Evolutionary conservation across 1,140 invertebrate genomes (phyloP).

Genomic region (Musca vetustissima): DNA sequence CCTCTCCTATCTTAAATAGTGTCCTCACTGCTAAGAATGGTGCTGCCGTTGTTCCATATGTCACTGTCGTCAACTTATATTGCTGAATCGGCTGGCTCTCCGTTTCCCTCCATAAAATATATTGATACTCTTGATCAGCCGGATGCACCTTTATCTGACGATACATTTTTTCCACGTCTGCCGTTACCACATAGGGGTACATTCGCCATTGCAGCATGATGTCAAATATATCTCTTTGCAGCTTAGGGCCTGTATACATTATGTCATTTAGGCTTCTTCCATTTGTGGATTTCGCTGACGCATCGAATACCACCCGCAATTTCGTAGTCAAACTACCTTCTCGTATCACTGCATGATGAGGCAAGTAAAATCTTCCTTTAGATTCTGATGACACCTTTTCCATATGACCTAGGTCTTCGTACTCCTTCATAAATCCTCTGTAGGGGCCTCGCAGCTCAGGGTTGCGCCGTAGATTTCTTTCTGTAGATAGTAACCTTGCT

Average conservation of each 20-base stretch:
- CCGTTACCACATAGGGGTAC: constrained; percentile 37
- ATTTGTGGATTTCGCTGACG: constrained; percentile 31
- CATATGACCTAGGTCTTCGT: constrained; percentile 22
- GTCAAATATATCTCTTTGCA: constrained; percentile 44
- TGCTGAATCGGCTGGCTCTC: constrained; percentile 34
- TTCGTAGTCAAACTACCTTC: constrained; percentile 33
- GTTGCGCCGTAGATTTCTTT: not conserved
- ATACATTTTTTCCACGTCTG: constrained; percentile 51
- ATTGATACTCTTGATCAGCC: constrained; percentile 41
- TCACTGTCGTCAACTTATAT: constrained; percentile 46
- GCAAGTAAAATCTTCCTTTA: constrained; percentile 23
- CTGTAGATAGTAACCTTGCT: not conserved
- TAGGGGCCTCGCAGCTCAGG: not conserved
- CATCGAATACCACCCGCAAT: constrained; percentile 42
- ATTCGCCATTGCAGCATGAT: constrained; percentile 48
- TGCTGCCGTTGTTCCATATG: constrained; percentile 41
- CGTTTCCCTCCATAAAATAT: constrained; percentile 49
- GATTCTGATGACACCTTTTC: not conserved
- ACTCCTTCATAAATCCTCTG: constrained; percentile 24
- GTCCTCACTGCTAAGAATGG: constrained; percentile 39
- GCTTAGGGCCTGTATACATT: constrained; percentile 42
- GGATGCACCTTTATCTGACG: constrained; percentile 35
- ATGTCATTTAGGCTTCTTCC: constrained; percentile 45
- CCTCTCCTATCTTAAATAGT: constrained; percentile 42
- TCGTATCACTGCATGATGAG: constrained; percentile 25